These are phyloP conservation scores for Formica exsecta DNA, from an alignment of 1,140 invertebrate genomes.

Conservation along the genomic window DNA sequence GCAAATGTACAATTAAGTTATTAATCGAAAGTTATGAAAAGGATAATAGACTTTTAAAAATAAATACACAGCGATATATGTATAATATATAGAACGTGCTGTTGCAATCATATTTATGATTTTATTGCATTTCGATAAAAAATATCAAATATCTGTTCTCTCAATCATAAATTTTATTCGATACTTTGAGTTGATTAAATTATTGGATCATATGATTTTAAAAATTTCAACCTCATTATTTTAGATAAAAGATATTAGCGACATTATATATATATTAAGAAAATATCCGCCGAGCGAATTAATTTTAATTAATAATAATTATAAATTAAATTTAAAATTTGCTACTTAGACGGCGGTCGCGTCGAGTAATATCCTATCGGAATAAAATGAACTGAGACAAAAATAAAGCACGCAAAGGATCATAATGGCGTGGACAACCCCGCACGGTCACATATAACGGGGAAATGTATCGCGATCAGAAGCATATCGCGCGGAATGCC, in stretches of 20 bases:
- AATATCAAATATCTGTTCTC: neutral
- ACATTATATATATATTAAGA: neutral
- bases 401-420: slow-evolving; percentile 60
- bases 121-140: slow-evolving; percentile 15
- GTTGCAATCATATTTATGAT: neutral
- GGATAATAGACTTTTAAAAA: neutral
- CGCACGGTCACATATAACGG: neutral
- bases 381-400: slow-evolving; percentile 60
- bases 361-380: slow-evolving; percentile 47
- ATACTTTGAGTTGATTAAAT: neutral
- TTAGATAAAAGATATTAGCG: neutral
- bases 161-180: no score
- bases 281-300: slow-evolving; percentile 29
- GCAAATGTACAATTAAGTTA: neutral
- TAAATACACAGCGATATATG: neutral
- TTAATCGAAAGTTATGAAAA: neutral
- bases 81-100: neutral
- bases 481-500: slow-evolving; percentile 56
- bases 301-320: neutral
- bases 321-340: no score
- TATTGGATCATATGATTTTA: neutral
- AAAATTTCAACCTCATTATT: neutral
- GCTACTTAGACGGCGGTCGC: neutral
- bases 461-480: slow-evolving; percentile 61
- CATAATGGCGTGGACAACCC: neutral